Evolutionary conservation across 2,113 vertebrate species (phyloP).

Genomic region (Phaethon lepturus): DNA sequence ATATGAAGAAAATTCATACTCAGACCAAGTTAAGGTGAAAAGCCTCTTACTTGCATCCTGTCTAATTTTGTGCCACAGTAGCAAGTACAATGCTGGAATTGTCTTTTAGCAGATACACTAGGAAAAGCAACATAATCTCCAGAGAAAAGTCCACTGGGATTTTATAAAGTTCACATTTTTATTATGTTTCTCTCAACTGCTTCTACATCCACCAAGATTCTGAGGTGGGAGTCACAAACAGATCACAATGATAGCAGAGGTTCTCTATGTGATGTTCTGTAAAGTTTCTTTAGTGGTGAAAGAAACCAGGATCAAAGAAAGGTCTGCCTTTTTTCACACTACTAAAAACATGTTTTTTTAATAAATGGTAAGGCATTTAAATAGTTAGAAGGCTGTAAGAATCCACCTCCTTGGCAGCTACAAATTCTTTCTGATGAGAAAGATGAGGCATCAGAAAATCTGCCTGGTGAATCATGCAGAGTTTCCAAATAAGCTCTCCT

Average conservation of each 20-base stretch:
- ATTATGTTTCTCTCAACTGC: background rate
- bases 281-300: background rate
- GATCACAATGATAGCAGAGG: background rate
- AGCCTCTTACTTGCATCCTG: background rate
- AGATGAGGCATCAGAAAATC: constrained; percentile 46
- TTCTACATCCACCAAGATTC: background rate
- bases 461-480: constrained; percentile 41
- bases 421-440: constrained; percentile 41
- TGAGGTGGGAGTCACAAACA: background rate
- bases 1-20: accelerated
- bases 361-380: background rate
- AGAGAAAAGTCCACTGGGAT: background rate
- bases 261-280: background rate
- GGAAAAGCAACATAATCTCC: background rate
- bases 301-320: background rate
- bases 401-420: constrained; percentile 24
- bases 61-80: background rate
- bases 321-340: background rate
- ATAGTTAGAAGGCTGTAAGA: background rate
- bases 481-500: constrained; percentile 59
- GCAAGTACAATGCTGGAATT: background rate
- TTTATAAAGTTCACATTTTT: background rate
- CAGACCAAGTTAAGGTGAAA: background rate
- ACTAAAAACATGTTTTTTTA: background rate
- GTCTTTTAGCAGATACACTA: background rate